Percentiles rank a stretch among this genome's conserved stretches.
Conservation (phyloP, 2,888 invertebrate genomes). For the Sceliomorpha sp. region DNA sequence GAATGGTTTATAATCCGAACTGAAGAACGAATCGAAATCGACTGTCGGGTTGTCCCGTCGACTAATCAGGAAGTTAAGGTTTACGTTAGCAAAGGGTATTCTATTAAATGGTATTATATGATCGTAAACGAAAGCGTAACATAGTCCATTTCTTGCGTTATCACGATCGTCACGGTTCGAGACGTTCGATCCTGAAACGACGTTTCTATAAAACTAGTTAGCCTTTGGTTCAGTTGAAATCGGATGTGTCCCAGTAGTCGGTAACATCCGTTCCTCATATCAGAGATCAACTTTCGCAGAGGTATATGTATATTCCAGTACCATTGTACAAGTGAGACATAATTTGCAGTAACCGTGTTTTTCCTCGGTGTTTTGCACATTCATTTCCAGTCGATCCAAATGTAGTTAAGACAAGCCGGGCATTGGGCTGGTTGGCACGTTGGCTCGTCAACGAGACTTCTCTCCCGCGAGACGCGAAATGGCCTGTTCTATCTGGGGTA, state of each 20-base stretch:
- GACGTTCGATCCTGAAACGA: too few relatives aligned
- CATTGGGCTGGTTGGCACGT: not conserved
- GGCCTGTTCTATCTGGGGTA: constrained; percentile 15
- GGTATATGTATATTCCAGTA: constrained; percentile 2
- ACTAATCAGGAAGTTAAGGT: too few relatives aligned
- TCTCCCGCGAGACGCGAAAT: constrained; percentile 11
- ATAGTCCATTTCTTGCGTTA: too few relatives aligned
- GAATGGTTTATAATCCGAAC: too few relatives aligned
- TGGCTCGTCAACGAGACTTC: constrained; percentile 11
- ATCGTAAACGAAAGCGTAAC: too few relatives aligned
- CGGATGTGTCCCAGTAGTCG: constrained; percentile 3
- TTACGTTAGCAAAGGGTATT: too few relatives aligned
- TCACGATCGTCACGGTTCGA: too few relatives aligned
- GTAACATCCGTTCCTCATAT: constrained; percentile 8
- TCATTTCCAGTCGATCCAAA: constrained; percentile 5
- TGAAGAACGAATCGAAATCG: too few relatives aligned
- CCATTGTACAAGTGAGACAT: constrained; percentile 9
- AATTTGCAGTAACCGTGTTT: constrained; percentile 23
- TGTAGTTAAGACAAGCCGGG: not conserved
- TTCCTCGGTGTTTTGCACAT: constrained; percentile 13
- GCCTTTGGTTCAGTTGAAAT: not conserved
- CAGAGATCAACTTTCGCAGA: constrained; percentile 2
- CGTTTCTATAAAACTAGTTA: too few relatives aligned
- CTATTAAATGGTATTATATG: too few relatives aligned
- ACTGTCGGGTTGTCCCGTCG: too few relatives aligned